Conservation (phyloP, 2,888 invertebrate species). For the Eledone cirrhosa region DNA sequence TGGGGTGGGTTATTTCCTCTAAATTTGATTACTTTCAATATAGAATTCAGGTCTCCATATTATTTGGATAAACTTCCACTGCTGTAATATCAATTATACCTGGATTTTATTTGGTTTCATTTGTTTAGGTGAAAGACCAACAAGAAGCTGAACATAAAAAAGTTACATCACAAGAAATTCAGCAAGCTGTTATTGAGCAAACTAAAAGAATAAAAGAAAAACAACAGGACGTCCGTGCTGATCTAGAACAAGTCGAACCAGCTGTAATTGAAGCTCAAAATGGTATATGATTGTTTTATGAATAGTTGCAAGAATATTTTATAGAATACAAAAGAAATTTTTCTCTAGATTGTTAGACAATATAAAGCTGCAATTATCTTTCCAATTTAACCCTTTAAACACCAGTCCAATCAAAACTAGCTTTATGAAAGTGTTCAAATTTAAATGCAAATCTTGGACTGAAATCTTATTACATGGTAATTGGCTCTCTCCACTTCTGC, state of each 20-base stretch:
- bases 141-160: slow-evolving; percentile 99
- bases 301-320: too few species aligned
- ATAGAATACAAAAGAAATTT: too few species aligned
- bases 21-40: neutral
- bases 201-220: slow-evolving; percentile 93
- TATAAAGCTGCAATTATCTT: too few species aligned
- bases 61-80: neutral
- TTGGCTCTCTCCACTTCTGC: too few species aligned
- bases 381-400: too few species aligned
- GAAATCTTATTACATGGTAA: too few species aligned
- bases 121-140: slow-evolving; percentile 80
- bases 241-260: slow-evolving; percentile 96
- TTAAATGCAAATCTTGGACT: too few species aligned
- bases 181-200: slow-evolving; percentile 81
- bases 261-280: slow-evolving; percentile 98
- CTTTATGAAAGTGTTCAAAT: too few species aligned
- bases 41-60: neutral
- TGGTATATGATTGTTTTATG: slow-evolving; percentile 67
- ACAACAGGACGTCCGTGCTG: slow-evolving; percentile 92
- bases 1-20: too few species aligned
- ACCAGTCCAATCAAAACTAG: too few species aligned
- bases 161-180: slow-evolving; percentile 96
- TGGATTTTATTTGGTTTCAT: neutral
- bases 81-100: neutral
- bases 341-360: too few species aligned